A percentile compares a stretch with the other conserved stretches of the same genome.
Evolutionary conservation across 2,113 vertebrate species (phyloP).

Genomic region (Odobenus rosmarus): DNA sequence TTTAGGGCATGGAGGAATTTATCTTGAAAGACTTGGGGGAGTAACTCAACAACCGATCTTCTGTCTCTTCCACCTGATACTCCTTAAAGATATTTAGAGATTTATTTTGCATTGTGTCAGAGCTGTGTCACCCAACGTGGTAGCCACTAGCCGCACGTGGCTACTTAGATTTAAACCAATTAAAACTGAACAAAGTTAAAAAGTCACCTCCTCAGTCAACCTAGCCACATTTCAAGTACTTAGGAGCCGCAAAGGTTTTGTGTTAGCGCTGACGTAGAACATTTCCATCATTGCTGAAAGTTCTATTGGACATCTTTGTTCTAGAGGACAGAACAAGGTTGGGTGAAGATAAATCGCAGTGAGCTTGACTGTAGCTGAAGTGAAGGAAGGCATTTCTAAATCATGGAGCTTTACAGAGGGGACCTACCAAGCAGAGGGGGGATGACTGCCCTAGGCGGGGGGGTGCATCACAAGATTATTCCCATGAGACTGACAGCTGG

Average conservation of each 20-base stretch:
- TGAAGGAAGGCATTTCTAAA: background rate
- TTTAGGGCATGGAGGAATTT: background rate
- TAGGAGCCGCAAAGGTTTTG: background rate
- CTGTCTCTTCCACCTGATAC: background rate
- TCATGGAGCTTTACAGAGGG: background rate
- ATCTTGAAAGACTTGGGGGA: background rate
- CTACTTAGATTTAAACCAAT: background rate
- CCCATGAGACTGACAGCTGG: background rate
- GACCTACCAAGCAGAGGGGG: background rate
- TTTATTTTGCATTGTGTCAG: background rate
- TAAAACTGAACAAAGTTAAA: background rate
- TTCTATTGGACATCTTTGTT: background rate
- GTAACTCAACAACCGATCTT: background rate
- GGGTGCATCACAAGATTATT: background rate
- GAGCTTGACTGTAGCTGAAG: no score
- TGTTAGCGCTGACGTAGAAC: rapidly evolving
- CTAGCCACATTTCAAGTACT: background rate
- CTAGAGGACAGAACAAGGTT: background rate
- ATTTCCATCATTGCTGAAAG: rapidly evolving
- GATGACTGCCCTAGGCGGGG: background rate
- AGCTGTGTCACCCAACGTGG: background rate
- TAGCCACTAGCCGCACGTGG: background rate
- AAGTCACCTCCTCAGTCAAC: background rate
- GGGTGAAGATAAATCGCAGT: rapidly evolving
- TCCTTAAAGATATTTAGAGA: background rate